Percentiles rank a stretch among this genome's conserved stretches.
Evolutionary conservation across 2,797 vertebrate species (phyloP).

Genomic region (Clangula hyemalis): DNA sequence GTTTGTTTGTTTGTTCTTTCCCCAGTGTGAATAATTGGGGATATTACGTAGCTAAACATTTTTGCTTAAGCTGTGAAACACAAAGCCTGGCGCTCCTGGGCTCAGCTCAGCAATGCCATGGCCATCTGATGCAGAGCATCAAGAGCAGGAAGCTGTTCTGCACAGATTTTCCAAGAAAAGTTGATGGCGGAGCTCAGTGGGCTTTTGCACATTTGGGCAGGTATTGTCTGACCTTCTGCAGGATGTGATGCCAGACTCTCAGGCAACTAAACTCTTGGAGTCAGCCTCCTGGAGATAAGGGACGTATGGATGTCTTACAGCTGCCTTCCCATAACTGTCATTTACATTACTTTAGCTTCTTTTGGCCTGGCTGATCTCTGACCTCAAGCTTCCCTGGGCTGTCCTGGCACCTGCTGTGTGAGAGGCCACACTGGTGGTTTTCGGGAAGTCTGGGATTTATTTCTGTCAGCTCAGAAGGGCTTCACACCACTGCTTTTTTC

Average conservation of each 20-base stretch:
- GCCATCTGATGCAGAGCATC: background rate
- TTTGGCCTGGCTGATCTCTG: background rate
- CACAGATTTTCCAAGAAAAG: background rate
- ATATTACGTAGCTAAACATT: background rate
- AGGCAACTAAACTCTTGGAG: background rate
- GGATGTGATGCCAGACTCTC: background rate
- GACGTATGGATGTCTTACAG: background rate
- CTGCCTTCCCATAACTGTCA: background rate
- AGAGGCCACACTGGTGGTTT: background rate
- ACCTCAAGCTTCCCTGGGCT: background rate
- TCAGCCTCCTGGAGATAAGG: background rate
- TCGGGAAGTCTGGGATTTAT: background rate
- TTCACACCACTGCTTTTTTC: background rate
- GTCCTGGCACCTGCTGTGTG: background rate
- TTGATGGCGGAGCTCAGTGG: background rate
- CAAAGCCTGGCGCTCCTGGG: background rate
- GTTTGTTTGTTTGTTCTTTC: background rate
- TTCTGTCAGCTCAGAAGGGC: background rate
- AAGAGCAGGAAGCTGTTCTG: background rate
- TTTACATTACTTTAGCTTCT: background rate
- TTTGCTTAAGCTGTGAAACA: background rate
- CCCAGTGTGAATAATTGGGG: background rate
- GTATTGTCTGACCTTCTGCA: background rate
- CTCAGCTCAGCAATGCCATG: background rate
- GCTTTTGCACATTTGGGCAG: background rate